Evolutionary conservation across 2,113 vertebrate genomes (phyloP), one percentile per base, ranked within the genome.

Genomic region (Nesoenas mayeri): DNA sequence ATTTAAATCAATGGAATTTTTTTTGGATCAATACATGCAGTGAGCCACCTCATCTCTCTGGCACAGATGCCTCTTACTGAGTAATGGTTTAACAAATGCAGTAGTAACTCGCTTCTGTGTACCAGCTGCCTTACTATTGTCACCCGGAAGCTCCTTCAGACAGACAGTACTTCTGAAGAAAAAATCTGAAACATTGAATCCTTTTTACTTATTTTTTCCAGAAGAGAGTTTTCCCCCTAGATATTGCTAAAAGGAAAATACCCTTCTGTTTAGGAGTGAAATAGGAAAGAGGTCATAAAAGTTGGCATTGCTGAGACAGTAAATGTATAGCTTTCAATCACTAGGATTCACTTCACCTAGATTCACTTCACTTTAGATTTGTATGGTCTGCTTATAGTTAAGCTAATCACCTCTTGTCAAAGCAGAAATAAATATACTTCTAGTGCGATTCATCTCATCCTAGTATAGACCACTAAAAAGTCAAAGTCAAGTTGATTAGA

Each of bases 211-310:
- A 24, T 32, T 88, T 69, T 47, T 69, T 53, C 11, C 36, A 64
- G 42, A 74, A 32, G 3, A 62, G 11, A 36, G 4, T 70, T 71
- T 88, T 0, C 6, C 11, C 20, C 21, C 18, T 74, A 79, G n/a
- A 32, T 58, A 32, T 4, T 58, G 14, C 14, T 81, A 10, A 29
- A 66, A 56, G 26, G 13, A 58, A 85, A 75, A 54, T 26, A 22
- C 2, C 9, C 3, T 34, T 2, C 0, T 17, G 6, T 50, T 77
- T 81, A 44, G 31, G 6, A 31, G 16, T 3, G 4, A 73, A 58
- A n/a, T 29, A 62, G 5, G 9, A 51, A 64, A 72, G 36, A 60
- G 4, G 4, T 53, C 1, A 0, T 75, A 50, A 72, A 71, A 3
- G 4, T 14, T 66, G 40, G 1, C 17, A 44, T 36, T 62, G 14